phyloP scores from a whole-genome alignment of 1,140 invertebrate species.

The Harlomillsia oculata region DNA sequence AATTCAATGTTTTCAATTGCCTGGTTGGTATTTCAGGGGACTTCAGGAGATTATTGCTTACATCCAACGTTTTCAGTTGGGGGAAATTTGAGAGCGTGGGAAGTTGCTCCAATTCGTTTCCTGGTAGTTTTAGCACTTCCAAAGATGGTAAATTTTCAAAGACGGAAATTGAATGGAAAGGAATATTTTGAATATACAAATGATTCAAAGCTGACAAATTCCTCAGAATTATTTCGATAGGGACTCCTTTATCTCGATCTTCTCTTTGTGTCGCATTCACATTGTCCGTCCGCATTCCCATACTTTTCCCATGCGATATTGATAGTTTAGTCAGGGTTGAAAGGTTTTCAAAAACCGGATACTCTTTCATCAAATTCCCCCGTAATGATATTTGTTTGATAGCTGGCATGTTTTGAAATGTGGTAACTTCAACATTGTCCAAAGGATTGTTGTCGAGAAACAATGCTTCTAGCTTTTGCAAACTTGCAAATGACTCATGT shows the following conservation, averaged over 20 bases:
- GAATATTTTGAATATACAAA: background rate
- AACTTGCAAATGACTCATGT: slow-evolving; percentile 22
- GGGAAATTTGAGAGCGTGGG: background rate
- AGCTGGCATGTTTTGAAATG: slow-evolving; percentile 17
- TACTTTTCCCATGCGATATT: background rate
- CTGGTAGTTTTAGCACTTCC: background rate
- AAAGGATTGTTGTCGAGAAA: slow-evolving; percentile 15
- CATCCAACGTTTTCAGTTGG: slow-evolving; percentile 2
- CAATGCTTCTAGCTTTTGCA: slow-evolving; percentile 5
- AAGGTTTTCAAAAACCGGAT: slow-evolving; percentile 19
- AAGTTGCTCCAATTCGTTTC: slow-evolving; percentile 8
- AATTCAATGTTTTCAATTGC: slow-evolving; percentile 2
- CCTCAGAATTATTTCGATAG: background rate
- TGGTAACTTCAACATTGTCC: slow-evolving; percentile 11
- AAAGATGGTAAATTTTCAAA: slow-evolving; percentile 19
- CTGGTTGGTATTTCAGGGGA: background rate
- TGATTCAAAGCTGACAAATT: background rate
- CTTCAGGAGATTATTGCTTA: slow-evolving; percentile 19
- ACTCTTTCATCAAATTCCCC: background rate
- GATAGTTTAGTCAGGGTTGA: slow-evolving; percentile 4
- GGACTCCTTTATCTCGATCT: background rate
- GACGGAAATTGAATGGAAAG: background rate
- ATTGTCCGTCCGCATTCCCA: background rate
- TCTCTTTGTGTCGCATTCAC: background rate
- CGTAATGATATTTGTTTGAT: slow-evolving; percentile 13